Percentiles rank a stretch among this genome's conserved stretches.
Conservation (phyloP, 1,140 invertebrate genomes). For the Trissolcus basalis region DNA sequence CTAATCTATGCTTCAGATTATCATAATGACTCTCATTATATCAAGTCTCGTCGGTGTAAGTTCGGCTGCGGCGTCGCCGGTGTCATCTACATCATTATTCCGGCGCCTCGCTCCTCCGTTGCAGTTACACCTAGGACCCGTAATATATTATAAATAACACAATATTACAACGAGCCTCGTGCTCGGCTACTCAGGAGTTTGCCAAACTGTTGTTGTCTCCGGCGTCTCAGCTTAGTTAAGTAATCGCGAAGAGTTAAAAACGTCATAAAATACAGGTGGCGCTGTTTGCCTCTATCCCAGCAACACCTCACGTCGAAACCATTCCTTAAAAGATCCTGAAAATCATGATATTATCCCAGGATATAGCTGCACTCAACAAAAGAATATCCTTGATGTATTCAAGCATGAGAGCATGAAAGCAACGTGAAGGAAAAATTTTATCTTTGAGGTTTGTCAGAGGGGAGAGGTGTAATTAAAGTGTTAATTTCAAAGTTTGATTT, state of each 20-base stretch:
- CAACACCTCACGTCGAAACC: conserved; percentile 55
- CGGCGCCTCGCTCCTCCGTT: conserved; percentile 39
- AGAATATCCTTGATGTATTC: not conserved
- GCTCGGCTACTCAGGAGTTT: conserved; percentile 59
- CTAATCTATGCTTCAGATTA: conserved; percentile 75
- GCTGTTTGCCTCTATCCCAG: conserved; percentile 18
- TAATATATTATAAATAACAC: conserved; percentile 72
- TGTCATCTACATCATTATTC: conserved; percentile 58
- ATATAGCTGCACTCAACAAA: not conserved
- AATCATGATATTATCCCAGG: conserved; percentile 36
- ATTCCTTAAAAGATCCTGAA: conserved; percentile 47
- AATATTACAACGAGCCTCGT: conserved; percentile 68
- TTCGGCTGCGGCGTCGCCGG: conserved; percentile 45
- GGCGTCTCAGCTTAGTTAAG: conserved; percentile 52
- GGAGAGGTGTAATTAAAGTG: too few relatives aligned
- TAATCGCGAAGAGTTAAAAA: conserved; percentile 66
- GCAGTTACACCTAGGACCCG: conserved; percentile 52
- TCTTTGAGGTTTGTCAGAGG: not conserved
- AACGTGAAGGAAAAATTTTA: too few relatives aligned
- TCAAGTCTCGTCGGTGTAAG: conserved; percentile 59
- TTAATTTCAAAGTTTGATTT: too few relatives aligned
- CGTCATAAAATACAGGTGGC: conserved; percentile 66
- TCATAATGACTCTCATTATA: conserved; percentile 74
- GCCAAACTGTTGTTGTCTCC: conserved; percentile 63
- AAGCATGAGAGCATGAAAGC: too few relatives aligned